These are phyloP conservation scores for Chironomus tepperi DNA, from an alignment of 1,140 invertebrate species.

Conservation along the genomic window DNA sequence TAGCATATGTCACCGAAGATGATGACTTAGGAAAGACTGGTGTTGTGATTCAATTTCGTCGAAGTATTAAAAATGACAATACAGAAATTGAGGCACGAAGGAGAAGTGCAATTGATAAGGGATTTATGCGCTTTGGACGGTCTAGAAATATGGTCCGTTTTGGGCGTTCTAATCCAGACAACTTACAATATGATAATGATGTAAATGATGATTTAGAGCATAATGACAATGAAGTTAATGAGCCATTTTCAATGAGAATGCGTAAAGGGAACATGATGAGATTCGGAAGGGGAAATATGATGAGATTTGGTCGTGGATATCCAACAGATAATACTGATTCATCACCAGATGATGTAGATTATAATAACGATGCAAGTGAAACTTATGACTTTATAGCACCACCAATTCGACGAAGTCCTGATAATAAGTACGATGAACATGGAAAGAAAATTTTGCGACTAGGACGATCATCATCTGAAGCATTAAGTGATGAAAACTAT, in stretches of 20 bases:
- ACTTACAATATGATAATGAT: neutral
- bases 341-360: neutral
- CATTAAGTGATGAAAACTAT: neutral
- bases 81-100: neutral
- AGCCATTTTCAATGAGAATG: neutral
- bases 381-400: neutral
- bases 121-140: constrained; percentile 8
- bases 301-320: neutral
- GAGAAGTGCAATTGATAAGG: neutral
- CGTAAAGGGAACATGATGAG: neutral
- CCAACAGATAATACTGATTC: neutral
- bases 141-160: neutral
- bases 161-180: neutral
- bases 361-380: constrained; percentile 13
- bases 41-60: neutral
- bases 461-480: neutral
- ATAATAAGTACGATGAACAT: neutral
- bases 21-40: neutral
- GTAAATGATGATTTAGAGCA: neutral
- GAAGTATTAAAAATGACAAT: neutral
- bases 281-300: neutral
- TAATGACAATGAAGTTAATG: constrained; percentile 14
- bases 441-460: constrained; percentile 22
- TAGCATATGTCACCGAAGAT: neutral
- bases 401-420: neutral